Base-by-base conservation (phyloP, 2,113 vertebrate genomes). In the Paedocypris sp. region DNA sequence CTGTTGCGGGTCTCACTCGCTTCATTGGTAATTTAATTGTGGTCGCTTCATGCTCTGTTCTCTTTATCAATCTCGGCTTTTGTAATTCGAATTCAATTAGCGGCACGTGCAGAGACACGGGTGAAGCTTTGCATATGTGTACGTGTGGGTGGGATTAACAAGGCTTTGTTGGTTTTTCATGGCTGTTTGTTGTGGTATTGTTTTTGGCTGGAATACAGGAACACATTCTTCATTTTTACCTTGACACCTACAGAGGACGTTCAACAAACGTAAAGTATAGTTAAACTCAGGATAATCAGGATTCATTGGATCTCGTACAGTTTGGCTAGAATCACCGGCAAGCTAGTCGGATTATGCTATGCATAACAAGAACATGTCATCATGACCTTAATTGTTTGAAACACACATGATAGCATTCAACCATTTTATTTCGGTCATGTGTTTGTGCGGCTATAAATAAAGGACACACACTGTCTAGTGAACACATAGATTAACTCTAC, bases 11-110 rank as follows among this genome's bases (percentile, higher is more conserved):
- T 58, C 58, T 56, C 15, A 23, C 42, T 48, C 32, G 16, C 31
- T 57, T 36, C 63, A 46, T 70, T 41, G 47, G 51, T 62, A 66
- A 70, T 66, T 62, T 66, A 45, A 66, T 66, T 66, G 51, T 51
- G 36, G 32, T 31, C 18, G 20, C 45, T 66, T 66, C 63, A 66
- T 52, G 58, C 45, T 66, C 19, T 32, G 16, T 66, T 35, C 33
- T 46, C 19, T 7, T 22, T 47, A 67, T 67, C 58, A 62, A 41
- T 67, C 57, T 56, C 28, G 22, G 50, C 42, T 48, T 39, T 62
- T 54, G 42, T 41, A 46, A 62, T 67, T 42, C 22, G 39, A 32
- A 62, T 61, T 66, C 51, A 66, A 39, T 70, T 66, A 62, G 50
- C 15, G 41, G 23, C 41, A 22, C 19, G 56, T 48, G 22, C 9